Conservation (phyloP, 2,888 invertebrate genomes). For the Thymelicus sylvestris region DNA sequence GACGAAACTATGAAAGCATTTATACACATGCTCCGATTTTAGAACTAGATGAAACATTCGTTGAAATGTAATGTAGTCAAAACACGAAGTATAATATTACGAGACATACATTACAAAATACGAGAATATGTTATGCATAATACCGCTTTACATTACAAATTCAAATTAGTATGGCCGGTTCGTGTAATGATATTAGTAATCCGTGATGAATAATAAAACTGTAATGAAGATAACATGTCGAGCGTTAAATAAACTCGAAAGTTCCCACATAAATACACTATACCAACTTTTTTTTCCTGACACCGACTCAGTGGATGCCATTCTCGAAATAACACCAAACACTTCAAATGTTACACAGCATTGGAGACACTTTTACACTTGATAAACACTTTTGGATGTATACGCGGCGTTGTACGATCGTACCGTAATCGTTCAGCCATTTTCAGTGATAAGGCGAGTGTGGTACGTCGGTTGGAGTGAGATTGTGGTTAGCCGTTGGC, state of each 20-base stretch:
- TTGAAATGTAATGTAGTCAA: slow-evolving; percentile 8
- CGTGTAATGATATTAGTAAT: slow-evolving; percentile 21
- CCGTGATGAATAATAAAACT: slow-evolving; percentile 16
- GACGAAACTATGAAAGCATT: neutral
- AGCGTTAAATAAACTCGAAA: slow-evolving; percentile 6
- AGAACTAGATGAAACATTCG: slow-evolving; percentile 26
- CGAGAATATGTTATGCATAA: slow-evolving; percentile 19
- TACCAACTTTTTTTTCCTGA: slow-evolving; percentile 76
- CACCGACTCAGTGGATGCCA: slow-evolving; percentile 73
- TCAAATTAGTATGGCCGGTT: slow-evolving; percentile 16
- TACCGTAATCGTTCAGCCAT: slow-evolving; percentile 75
- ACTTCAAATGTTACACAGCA: slow-evolving; percentile 63
- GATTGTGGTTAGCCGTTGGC: slow-evolving; percentile 63
- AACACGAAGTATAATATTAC: neutral
- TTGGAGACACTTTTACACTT: slow-evolving; percentile 66
- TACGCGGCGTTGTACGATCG: slow-evolving; percentile 64
- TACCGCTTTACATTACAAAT: slow-evolving; percentile 19
- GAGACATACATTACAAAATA: slow-evolving; percentile 12
- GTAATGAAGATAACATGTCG: slow-evolving; percentile 43
- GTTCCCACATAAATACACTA: slow-evolving; percentile 42
- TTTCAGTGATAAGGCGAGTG: slow-evolving; percentile 79
- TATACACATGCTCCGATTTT: slow-evolving; percentile 9
- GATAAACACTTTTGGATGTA: slow-evolving; percentile 66
- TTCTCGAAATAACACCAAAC: slow-evolving; percentile 65
- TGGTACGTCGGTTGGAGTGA: slow-evolving; percentile 53